Base-by-base conservation (phyloP, 2,888 invertebrate genomes). In the Melitaea athalia region DNA sequence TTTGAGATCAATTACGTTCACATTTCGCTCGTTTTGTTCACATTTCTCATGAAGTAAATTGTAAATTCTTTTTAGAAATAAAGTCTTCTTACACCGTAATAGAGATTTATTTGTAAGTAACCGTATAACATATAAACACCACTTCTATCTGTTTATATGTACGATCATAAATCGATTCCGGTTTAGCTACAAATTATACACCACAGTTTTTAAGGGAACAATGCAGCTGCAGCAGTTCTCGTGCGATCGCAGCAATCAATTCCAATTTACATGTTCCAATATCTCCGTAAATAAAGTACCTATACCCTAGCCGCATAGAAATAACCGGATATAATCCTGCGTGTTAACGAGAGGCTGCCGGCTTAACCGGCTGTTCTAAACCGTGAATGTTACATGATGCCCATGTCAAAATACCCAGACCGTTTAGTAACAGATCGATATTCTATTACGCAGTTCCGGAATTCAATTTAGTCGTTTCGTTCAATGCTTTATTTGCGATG, bases 301-400 rank as follows among this genome's bases (percentile, higher is more conserved):
- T 14, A 64, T 64, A 64, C 47, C 68, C 63, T 50, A 63, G 63
- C 42, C 67, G 55, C 55, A 55, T 64, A 52, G 45, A 52, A 53
- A 68, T 64, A 64, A 60, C 68, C 64, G 47, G 62, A 68, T 71
- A 71, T 71, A 71, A 71, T 68, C 64, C 64, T 42, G 69, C 69
- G 66, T 69, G 64, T 71, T 71, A 69, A 67, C 57, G 67, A 62
- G 60, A 50, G 50, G 63, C 69, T 62, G 64, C 60, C 42, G 62
- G 64, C 67, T 64, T 61, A 62, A 50, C 62, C 64, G 53, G 43
- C 67, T 64, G 61, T 63, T 71, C 33, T 61, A 60, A 63, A 31
- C 66, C 60, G 61, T 65, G 53, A 69, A 69, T 70, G 67, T 70
- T 70, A 59, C 67, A 69, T 63, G 69, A 70, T 55, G 67, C 24